Percentiles rank a stretch among this genome's conserved stretches.
phyloP scores from a whole-genome alignment of 2,797 vertebrate species.

The Pterois miles region DNA sequence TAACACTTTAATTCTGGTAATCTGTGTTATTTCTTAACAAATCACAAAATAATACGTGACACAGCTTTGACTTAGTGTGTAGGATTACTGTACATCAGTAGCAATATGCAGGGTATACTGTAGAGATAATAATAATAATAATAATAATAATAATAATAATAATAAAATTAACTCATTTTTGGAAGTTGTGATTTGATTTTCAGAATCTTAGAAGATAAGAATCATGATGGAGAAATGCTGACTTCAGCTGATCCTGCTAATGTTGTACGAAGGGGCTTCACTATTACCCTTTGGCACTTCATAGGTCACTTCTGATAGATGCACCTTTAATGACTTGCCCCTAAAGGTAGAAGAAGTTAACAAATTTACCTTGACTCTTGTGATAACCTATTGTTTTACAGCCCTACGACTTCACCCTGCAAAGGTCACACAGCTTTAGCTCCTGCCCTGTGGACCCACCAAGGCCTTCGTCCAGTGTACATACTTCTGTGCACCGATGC shows the following conservation, averaged over 20 bases:
- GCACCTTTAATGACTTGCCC: background rate
- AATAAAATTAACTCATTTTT: too few relatives aligned
- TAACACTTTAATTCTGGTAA: background rate
- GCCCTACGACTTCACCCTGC: background rate
- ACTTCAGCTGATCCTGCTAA: background rate
- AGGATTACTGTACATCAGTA: too few relatives aligned
- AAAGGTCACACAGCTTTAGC: background rate
- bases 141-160: too few relatives aligned
- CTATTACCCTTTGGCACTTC: background rate
- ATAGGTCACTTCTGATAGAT: slow-evolving; percentile 7
- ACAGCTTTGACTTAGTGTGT: too few relatives aligned
- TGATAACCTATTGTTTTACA: slow-evolving; percentile 39
- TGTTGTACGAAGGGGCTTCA: background rate
- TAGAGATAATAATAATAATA: too few relatives aligned
- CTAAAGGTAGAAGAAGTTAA: background rate
- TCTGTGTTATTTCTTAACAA: too few relatives aligned
- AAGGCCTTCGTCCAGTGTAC: background rate
- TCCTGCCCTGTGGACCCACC: background rate
- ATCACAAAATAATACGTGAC: too few relatives aligned
- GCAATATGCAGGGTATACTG: too few relatives aligned
- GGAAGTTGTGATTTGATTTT: too few relatives aligned
- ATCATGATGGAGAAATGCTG: background rate
- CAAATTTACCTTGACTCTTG: slow-evolving; percentile 37
- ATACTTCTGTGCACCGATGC: background rate
- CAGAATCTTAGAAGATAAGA: too few relatives aligned